Conservation (phyloP, 2,888 invertebrate species). For the Salticus scenicus region DNA sequence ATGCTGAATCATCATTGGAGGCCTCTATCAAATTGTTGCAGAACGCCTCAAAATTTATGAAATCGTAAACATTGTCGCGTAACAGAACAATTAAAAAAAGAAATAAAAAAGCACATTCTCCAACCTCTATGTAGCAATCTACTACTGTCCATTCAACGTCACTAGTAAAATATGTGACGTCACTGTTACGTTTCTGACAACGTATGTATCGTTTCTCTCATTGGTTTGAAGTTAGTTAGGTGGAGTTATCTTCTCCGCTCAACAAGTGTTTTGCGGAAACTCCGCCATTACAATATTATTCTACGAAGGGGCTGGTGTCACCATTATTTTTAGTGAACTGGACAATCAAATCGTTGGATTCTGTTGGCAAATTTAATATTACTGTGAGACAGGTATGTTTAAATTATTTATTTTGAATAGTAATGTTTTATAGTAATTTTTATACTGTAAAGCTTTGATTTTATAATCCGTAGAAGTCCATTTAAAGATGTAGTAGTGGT, state of each 20-base stretch:
- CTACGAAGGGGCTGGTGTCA: background rate
- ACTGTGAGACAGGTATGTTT: background rate
- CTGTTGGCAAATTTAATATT: background rate
- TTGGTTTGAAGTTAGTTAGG: background rate
- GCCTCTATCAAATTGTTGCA: too few relatives aligned
- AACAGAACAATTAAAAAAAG: too few relatives aligned
- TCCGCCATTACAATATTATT: slow-evolving; percentile 12
- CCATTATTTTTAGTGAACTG: background rate
- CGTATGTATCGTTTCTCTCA: background rate
- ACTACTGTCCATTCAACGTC: background rate
- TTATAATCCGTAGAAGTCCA: too few relatives aligned
- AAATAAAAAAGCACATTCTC: too few relatives aligned
- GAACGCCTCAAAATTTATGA: too few relatives aligned
- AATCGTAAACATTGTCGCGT: too few relatives aligned
- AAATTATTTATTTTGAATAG: background rate
- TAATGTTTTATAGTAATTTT: background rate
- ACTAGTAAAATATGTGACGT: background rate
- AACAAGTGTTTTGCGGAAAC: background rate
- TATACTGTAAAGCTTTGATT: too few relatives aligned
- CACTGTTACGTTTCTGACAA: too few relatives aligned
- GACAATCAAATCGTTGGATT: background rate
- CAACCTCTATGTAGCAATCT: too few relatives aligned
- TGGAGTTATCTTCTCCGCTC: background rate
- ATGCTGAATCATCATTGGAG: too few relatives aligned
- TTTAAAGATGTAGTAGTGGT: background rate